Percentiles rank a stretch among this genome's conserved stretches.
Evolutionary conservation across 2,888 invertebrate species (phyloP).

Genomic region (Cephus nigrinus): DNA sequence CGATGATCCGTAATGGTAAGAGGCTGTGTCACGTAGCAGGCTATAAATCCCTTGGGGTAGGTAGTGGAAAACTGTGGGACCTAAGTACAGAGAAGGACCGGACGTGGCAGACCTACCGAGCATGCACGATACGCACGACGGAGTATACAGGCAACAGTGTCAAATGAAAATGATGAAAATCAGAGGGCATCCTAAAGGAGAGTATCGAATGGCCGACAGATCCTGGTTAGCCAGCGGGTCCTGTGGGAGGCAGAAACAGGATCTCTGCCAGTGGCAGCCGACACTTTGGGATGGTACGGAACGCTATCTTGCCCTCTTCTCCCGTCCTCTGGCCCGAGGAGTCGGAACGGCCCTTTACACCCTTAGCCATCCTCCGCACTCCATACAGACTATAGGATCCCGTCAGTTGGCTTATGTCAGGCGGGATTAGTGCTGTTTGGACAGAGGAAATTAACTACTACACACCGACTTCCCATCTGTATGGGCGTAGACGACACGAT

Average conservation of each 20-base stretch:
- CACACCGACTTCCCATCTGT: constrained; percentile 46
- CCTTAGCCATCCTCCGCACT: constrained; percentile 7
- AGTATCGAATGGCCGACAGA: background rate
- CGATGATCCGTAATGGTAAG: constrained; percentile 57
- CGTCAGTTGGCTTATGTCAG: constrained; percentile 64
- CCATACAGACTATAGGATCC: constrained; percentile 24
- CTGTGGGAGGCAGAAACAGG: background rate
- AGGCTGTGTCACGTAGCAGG: constrained; percentile 36
- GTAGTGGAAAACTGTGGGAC: constrained; percentile 30
- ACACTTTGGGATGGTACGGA: constrained; percentile 22
- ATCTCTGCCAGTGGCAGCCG: constrained; percentile 33
- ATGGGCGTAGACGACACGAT: constrained; percentile 57
- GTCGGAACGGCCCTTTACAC: constrained; percentile 5
- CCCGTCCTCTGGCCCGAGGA: background rate
- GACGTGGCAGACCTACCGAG: background rate
- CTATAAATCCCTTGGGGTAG: constrained; percentile 50
- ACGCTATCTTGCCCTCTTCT: background rate
- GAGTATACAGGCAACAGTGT: background rate
- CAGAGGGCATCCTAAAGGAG: background rate
- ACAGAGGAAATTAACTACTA: constrained; percentile 65
- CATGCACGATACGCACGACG: background rate
- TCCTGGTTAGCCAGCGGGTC: background rate
- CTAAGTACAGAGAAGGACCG: constrained; percentile 11
- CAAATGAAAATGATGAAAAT: background rate
- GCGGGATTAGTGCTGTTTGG: constrained; percentile 64